Evolutionary conservation across 2,888 invertebrate species (phyloP).

Genomic region (Linnaemya tessellans): DNA sequence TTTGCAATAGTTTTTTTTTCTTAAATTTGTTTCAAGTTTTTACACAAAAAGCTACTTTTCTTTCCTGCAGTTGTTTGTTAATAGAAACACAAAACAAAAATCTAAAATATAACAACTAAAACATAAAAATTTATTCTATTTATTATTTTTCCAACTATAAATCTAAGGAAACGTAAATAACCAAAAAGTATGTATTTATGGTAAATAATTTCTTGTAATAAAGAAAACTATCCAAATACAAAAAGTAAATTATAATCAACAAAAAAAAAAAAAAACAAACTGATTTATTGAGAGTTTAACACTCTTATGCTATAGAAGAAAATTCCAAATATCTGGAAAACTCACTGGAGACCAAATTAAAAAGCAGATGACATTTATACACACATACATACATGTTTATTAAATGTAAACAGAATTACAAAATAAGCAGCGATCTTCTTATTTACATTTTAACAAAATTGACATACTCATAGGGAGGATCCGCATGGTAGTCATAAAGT

Average conservation of each 20-base stretch:
- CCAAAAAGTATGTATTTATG: constrained; percentile 12
- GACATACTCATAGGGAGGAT: too few relatives aligned
- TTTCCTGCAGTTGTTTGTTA: constrained; percentile 22
- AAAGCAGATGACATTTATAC: background rate
- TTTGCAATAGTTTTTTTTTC: background rate
- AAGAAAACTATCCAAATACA: constrained; percentile 49
- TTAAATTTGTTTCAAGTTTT: constrained; percentile 7
- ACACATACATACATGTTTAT: background rate
- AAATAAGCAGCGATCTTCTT: background rate
- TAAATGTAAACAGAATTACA: background rate
- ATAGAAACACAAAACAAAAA: constrained; percentile 44
- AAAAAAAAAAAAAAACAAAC: background rate
- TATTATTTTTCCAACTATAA: constrained; percentile 49
- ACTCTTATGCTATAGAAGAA: constrained; percentile 16
- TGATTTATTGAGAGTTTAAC: constrained; percentile 7
- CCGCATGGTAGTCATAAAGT: too few relatives aligned
- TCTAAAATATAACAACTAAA: constrained; percentile 36
- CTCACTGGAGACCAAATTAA: background rate
- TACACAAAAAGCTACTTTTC: background rate
- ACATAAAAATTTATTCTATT: constrained; percentile 18
- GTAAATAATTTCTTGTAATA: constrained; percentile 25
- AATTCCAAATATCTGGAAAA: background rate
- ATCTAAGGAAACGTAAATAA: constrained; percentile 51
- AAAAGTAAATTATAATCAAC: constrained; percentile 6
- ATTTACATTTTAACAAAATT: background rate